Evolutionary conservation across 2,888 invertebrate species (phyloP).

Genomic region (Rhimphoctona megacephalus): DNA sequence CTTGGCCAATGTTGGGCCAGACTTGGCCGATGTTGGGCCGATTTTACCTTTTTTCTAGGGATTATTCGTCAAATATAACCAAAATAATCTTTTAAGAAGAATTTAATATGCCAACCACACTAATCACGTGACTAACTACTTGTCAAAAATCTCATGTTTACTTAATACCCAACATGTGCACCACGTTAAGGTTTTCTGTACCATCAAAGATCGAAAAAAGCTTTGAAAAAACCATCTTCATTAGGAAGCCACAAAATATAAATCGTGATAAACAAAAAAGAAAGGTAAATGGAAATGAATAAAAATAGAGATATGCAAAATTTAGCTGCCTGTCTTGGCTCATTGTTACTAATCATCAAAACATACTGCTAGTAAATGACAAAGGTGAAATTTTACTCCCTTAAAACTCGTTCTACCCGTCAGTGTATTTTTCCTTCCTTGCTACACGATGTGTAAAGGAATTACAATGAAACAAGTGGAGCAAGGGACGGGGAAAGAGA

Average conservation of each 20-base stretch:
- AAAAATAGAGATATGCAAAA: slow-evolving; percentile 20
- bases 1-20: no score
- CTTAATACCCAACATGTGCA: not conserved
- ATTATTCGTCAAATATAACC: not conserved
- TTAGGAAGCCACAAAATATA: not conserved
- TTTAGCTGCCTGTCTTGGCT: slow-evolving; percentile 39
- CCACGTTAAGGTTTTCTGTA: not conserved
- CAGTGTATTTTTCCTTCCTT: slow-evolving; percentile 2
- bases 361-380: not conserved
- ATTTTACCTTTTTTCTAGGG: no score
- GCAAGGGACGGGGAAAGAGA: slow-evolving; percentile 21
- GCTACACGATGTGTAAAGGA: slow-evolving; percentile 22
- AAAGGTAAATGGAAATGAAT: not conserved
- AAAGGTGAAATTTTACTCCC: slow-evolving; percentile 33
- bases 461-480: slow-evolving; percentile 47
- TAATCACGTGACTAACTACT: not conserved
- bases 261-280: not conserved
- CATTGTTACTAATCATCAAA: slow-evolving; percentile 47
- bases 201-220: not conserved
- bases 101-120: not conserved
- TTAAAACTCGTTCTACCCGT: not conserved
- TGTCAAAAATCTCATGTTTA: not conserved
- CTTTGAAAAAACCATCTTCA: not conserved
- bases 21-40: no score
- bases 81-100: not conserved